Conservation (phyloP, 2,113 vertebrate species). For the Trematomus loennbergii region DNA sequence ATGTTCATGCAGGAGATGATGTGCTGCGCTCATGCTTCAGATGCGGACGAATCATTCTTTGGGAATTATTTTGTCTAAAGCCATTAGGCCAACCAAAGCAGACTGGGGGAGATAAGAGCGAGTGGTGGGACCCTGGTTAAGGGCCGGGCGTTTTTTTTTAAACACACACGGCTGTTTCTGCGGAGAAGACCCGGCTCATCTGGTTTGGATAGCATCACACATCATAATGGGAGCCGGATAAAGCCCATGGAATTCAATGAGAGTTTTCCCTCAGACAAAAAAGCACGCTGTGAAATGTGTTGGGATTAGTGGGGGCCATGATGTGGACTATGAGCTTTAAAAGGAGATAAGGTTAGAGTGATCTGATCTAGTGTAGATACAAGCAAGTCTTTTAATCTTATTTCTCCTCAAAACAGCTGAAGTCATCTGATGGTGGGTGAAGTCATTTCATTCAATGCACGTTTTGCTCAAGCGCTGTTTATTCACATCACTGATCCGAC, state of each 20-base stretch:
- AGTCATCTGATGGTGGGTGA: background rate
- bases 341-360: slow-evolving; percentile 24
- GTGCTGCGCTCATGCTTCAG: slow-evolving; percentile 66
- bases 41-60: slow-evolving; percentile 73
- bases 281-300: slow-evolving; percentile 54
- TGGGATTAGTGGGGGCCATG: slow-evolving; percentile 64
- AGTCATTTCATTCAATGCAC: slow-evolving; percentile 5
- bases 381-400: slow-evolving; percentile 31
- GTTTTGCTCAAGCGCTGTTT: background rate
- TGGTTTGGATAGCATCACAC: slow-evolving; percentile 81
- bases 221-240: slow-evolving; percentile 68
- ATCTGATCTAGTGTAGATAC: slow-evolving; percentile 25
- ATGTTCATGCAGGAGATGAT: slow-evolving; percentile 64
- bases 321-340: slow-evolving; percentile 36
- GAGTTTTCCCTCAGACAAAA: slow-evolving; percentile 42
- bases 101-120: slow-evolving; percentile 68
- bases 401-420: slow-evolving; percentile 29
- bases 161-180: slow-evolving; percentile 55
- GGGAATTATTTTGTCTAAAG: slow-evolving; percentile 70
- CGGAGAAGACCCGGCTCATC: slow-evolving; percentile 70
- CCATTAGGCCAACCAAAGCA: slow-evolving; percentile 67
- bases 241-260: slow-evolving; percentile 70
- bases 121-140: slow-evolving; percentile 33
- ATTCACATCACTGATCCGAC: background rate
- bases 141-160: slow-evolving; percentile 56